Base-by-base conservation (phyloP, 1,140 invertebrate genomes). In the Megalonaias nervosa region DNA sequence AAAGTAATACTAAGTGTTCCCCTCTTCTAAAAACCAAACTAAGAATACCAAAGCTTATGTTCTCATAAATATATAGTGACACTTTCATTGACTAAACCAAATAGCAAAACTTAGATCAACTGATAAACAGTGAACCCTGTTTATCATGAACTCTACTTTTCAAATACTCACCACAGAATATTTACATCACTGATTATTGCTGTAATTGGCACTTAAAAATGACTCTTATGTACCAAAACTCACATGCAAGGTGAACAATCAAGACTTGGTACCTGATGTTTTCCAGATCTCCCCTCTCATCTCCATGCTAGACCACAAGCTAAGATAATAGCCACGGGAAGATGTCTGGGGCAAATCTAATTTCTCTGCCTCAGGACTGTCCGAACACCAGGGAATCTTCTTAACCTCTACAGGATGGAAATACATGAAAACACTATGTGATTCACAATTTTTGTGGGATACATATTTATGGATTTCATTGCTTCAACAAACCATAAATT, bases 271-370 rank as follows among this genome's bases (percentile, higher is more conserved):
- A 83, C 80, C 75, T 75, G 65, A 19, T 23, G 55, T 55, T 71
- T 68, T 69, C 61, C 76, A 67, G 17, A 65, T 23, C 26, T 68
- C 60, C 55, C 67, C 68, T 48, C 55, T 69, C 61, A 81, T 75
- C 19, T 82, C 79, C 73, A 61, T 71, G 58, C 64, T 71, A 1
- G 83, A 81, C 83, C 81, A 84, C 4, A 81, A 15, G 77, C 74
- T 81, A 26, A 80, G 23, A 65, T 79, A 82, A 65, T 81, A 84
- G 0, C 70, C 72, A 23, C 81, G 66, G 16, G 57, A 67, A 23
- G 83, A 84, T 14, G 79, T 76, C 23, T 80, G 56, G 12, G 83
- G 83, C 11, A 71, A n/a, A 59, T 72, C 61, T 64, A 72, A 31
- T 65, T 77, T 69, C 48, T 77, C 75, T 4, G 56, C 19, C 31